Evolutionary conservation across 2,797 vertebrate genomes (phyloP).

Genomic region (Moxostoma hubbsi): DNA sequence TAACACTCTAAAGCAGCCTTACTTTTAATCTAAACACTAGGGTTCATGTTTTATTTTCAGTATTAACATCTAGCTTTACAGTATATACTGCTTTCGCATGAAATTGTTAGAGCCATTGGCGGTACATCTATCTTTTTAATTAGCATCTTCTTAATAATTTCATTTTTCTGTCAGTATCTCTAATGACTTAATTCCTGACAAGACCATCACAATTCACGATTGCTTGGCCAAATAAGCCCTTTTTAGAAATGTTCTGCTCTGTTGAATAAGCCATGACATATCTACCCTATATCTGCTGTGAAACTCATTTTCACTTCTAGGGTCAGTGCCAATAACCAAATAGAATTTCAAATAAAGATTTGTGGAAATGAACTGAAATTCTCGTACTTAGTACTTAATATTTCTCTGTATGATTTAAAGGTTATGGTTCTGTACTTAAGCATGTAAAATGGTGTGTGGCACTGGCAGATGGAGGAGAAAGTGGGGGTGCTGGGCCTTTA

Average conservation of each 20-base stretch:
- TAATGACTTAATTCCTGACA: constrained; percentile 20
- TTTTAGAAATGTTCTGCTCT: not conserved
- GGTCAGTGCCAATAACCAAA: constrained; percentile 17
- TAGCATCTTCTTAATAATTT: constrained; percentile 26
- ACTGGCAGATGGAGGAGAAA: constrained; percentile 77
- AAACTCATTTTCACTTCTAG: constrained; percentile 10
- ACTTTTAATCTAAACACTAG: constrained; percentile 28
- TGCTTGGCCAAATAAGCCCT: constrained; percentile 5
- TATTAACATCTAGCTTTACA: not conserved
- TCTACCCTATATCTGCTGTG: not conserved
- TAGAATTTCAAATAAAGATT: not conserved
- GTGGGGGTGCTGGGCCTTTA: constrained; percentile 77
- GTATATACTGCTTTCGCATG: constrained; percentile 13
- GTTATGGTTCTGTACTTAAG: constrained; percentile 55
- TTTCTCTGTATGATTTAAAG: constrained; percentile 17
- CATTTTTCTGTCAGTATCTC: constrained; percentile 20
- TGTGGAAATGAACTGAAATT: not conserved
- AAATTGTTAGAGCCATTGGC: constrained; percentile 32
- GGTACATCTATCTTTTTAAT: constrained; percentile 13
- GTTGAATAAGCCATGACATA: not conserved
- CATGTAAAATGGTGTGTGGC: constrained; percentile 66
- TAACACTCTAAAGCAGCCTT: constrained; percentile 17
- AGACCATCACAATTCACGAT: not conserved
- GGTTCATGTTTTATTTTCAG: not conserved
- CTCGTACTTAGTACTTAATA: not conserved